Conservation (phyloP, 2,888 invertebrate species). For the Beris chalybata region DNA sequence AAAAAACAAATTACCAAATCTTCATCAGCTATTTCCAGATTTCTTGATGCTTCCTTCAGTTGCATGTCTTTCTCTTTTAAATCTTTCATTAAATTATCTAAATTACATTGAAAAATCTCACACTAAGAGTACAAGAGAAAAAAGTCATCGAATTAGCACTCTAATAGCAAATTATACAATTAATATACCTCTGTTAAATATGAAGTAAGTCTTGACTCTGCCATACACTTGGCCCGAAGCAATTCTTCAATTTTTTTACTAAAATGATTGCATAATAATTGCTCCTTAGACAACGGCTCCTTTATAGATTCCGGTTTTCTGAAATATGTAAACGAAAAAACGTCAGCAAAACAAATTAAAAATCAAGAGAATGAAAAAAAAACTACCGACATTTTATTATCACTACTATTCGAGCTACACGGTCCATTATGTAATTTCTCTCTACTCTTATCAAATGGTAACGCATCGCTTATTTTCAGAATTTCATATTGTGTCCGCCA, state of each 20-base stretch:
- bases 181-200: slow-evolving; percentile 54
- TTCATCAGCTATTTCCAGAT: slow-evolving; percentile 63
- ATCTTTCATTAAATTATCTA: slow-evolving; percentile 59
- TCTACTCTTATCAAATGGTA: slow-evolving; percentile 34
- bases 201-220: slow-evolving; percentile 51
- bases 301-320: slow-evolving; percentile 31
- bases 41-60: slow-evolving; percentile 57
- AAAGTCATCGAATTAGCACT: slow-evolving; percentile 3
- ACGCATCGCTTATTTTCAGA: slow-evolving; percentile 60
- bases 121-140: slow-evolving; percentile 41
- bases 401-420: slow-evolving; percentile 34
- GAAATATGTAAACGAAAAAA: slow-evolving; percentile 6
- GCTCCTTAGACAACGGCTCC: slow-evolving; percentile 46
- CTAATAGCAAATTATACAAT: neutral
- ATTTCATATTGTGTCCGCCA: slow-evolving; percentile 75
- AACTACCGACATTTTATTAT: slow-evolving; percentile 36
- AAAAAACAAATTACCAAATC: slow-evolving; percentile 60
- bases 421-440: slow-evolving; percentile 36
- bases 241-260: slow-evolving; percentile 54
- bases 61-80: slow-evolving; percentile 60
- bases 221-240: slow-evolving; percentile 49
- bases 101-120: slow-evolving; percentile 56
- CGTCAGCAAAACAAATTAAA: neutral
- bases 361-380: neutral
- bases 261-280: slow-evolving; percentile 52